Conservation (phyloP, 2,888 invertebrate species). For the Copidosoma aretas region DNA sequence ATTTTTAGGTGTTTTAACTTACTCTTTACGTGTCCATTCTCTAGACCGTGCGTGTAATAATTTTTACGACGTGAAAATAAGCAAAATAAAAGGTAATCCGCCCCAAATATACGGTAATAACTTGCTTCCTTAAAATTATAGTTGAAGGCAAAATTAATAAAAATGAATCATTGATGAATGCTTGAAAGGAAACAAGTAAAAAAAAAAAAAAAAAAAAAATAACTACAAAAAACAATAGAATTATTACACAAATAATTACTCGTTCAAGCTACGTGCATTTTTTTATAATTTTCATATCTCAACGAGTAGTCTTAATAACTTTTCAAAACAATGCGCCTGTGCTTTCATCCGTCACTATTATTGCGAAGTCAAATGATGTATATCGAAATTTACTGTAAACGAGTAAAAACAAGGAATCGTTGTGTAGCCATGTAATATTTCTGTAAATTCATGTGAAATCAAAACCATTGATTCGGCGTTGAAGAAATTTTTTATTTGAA, state of each 20-base stretch:
- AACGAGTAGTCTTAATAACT: slow-evolving; percentile 9
- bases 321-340: slow-evolving; percentile 34
- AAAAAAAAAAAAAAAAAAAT: slow-evolving; percentile 16
- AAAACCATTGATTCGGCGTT: slow-evolving; percentile 8
- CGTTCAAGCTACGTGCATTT: slow-evolving; percentile 28
- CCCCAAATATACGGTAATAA: slow-evolving; percentile 30
- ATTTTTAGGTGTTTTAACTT: slow-evolving; percentile 22
- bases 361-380: slow-evolving; percentile 16
- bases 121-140: slow-evolving; percentile 32
- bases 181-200: slow-evolving; percentile 4
- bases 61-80: slow-evolving; percentile 4
- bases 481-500: slow-evolving; percentile 43
- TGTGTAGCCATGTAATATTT: slow-evolving; percentile 3
- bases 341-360: slow-evolving; percentile 15
- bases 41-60: slow-evolving; percentile 26
- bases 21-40: slow-evolving; percentile 34
- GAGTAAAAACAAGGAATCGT: slow-evolving; percentile 1
- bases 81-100: slow-evolving; percentile 25
- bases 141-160: slow-evolving; percentile 9
- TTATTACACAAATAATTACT: slow-evolving; percentile 38
- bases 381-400: slow-evolving; percentile 44
- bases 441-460: slow-evolving; percentile 2
- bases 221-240: slow-evolving; percentile 15
- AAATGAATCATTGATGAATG: slow-evolving; percentile 26
- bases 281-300: slow-evolving; percentile 35